Evolutionary conservation across 2,113 vertebrate species (phyloP).

Genomic region (Shinisaurus crocodilurus): DNA sequence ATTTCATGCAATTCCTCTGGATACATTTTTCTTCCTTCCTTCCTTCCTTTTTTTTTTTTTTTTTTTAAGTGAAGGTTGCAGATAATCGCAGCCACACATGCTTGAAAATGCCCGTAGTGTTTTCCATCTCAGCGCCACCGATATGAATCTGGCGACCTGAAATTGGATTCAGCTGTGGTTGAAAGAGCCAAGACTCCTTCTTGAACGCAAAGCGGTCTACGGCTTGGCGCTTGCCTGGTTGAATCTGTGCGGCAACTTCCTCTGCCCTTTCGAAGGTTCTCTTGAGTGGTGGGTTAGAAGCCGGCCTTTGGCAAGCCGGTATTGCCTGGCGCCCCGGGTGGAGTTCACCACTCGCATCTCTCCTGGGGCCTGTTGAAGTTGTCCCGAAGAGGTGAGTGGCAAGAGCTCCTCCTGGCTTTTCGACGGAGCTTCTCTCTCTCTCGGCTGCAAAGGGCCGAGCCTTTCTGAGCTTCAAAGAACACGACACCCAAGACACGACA

Average conservation of each 20-base stretch:
- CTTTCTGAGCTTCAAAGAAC: neutral
- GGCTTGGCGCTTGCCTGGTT: slow-evolving; percentile 51
- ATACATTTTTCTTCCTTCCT: slow-evolving; percentile 2
- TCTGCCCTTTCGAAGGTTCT: slow-evolving; percentile 6
- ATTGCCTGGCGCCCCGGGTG: no score
- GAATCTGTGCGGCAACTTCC: slow-evolving; percentile 54
- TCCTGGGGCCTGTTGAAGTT: neutral
- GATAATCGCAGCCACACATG: slow-evolving; percentile 23
- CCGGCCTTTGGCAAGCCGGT: neutral
- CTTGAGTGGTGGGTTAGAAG: neutral
- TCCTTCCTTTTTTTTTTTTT: no score
- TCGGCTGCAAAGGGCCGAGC: fast-evolving
- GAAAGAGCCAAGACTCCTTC: slow-evolving; percentile 25
- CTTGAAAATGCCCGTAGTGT: slow-evolving; percentile 15
- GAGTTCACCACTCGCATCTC: no score
- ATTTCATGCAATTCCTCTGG: slow-evolving; percentile 14
- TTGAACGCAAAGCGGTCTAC: slow-evolving; percentile 43
- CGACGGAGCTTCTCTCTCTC: neutral
- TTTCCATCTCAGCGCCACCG: slow-evolving; percentile 13
- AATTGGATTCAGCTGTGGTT: slow-evolving; percentile 48
- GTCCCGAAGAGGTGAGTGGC: neutral
- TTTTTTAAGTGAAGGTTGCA: slow-evolving; percentile 18
- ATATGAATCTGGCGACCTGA: neutral
- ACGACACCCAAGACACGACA: no score
- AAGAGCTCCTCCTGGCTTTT: no score